Evolutionary conservation across 35 echinoderm and acorn worm species (phyloP).

Genomic region (Anneissia japonica): DNA sequence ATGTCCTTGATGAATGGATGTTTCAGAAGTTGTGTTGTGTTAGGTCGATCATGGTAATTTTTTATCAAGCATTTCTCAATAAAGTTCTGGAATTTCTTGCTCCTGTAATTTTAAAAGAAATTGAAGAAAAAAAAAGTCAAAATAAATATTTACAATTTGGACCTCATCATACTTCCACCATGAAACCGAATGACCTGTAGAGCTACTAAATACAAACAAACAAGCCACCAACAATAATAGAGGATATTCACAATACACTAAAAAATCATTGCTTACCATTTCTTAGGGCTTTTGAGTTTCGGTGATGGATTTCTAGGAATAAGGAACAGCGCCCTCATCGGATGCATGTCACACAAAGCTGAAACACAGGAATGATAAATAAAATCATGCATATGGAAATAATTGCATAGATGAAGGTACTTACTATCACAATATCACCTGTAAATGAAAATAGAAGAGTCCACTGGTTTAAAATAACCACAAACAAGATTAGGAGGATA

Average conservation of each 20-base stretch:
- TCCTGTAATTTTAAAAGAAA: conserved; percentile 32
- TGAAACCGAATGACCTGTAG: no score
- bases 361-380: conserved; percentile 14
- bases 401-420: no score
- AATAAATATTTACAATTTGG: no score
- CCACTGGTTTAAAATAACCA: no score
- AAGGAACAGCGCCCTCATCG: conserved; percentile 97
- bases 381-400: not conserved
- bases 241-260: no score
- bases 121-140: not conserved
- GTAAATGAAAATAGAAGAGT: no score
- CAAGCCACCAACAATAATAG: no score
- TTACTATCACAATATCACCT: no score
- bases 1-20: conserved; percentile 96
- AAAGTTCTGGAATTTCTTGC: conserved; percentile 90
- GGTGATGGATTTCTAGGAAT: conserved; percentile 91
- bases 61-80: conserved; percentile 95
- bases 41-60: conserved; percentile 76
- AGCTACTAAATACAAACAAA: no score
- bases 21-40: conserved; percentile 77
- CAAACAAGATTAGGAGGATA: no score
- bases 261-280: conserved; percentile 66
- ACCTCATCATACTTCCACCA: no score
- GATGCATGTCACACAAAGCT: conserved; percentile 99
- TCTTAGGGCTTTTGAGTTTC: conserved; percentile 77